Evolutionary conservation across 2,797 vertebrate species (phyloP), one percentile per base, ranked within the genome.

Genomic region (Antennarius maculatus): DNA sequence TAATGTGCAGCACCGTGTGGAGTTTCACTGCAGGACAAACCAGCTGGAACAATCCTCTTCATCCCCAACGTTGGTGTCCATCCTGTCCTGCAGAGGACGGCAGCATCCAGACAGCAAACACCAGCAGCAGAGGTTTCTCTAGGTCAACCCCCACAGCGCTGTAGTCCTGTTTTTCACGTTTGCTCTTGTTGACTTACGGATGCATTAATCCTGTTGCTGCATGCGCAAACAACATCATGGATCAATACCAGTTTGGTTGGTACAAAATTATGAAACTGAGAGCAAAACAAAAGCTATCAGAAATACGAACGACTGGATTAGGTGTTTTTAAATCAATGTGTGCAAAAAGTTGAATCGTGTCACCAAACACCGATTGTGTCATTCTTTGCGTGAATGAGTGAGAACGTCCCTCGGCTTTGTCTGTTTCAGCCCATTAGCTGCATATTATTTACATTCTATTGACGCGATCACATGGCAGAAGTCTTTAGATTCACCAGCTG

Each of bases 81-180:
- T 66, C 29, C 54, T 57, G 66, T 75, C 41, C 42, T 71, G 47
- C 66, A 50, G 62, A 57, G 51, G 54, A 45, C 18, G 16, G 73
- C 18, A 34, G 47, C 5, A 4, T 27, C 66, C 60, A 50, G 53
- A 51, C 11, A 9, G 11, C 50, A 18, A 62, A 66, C 34, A 46
- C 84, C 83, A 88, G 86, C 87, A 87, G 86, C 85, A 82, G 76
- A 67, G 2, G 54, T 66, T 72, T 66, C 62, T 81, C 69, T 63
- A 42, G 18, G 65, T 61, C 51, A 31, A 42, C 37, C 34, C 54
- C 46, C 6, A 55, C 6, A 55, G 3, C 14, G 45, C 11, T 6
- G 27, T 6, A 69, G 43, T 57, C 51, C 16, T 29, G 14, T 15
- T 47, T 13, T 12, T 18, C 68, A 16, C 49, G 34, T 65, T 37